Percentiles rank a stretch among this genome's conserved stretches.
Conservation (phyloP, 2,113 vertebrate species). For the Chamaetylas fuelleborni region DNA sequence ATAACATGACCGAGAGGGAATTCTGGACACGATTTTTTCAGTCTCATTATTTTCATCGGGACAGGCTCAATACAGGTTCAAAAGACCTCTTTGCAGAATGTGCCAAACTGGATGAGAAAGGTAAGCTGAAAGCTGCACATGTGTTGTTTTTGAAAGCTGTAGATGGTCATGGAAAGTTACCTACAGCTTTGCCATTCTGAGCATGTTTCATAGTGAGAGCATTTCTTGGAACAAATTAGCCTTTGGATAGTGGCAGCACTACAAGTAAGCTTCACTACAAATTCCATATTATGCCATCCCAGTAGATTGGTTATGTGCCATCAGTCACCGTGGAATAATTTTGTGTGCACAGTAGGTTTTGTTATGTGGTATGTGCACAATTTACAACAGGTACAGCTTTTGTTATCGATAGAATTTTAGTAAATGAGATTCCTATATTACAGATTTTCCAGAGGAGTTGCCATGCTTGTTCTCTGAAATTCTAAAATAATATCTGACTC, state of each 20-base stretch:
- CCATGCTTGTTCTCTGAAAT: not conserved
- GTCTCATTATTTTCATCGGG: conserved; percentile 98
- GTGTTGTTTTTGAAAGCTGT: not conserved
- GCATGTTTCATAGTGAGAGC: not conserved
- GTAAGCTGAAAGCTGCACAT: conserved; percentile 63
- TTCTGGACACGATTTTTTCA: conserved; percentile 99
- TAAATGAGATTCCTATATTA: not conserved
- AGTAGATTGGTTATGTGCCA: not conserved
- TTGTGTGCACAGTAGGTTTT: not conserved
- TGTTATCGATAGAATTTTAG: not conserved
- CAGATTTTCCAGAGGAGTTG: not conserved
- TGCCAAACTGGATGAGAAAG: conserved; percentile 96
- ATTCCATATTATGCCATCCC: not conserved
- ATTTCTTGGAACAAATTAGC: not conserved
- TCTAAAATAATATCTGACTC: not conserved
- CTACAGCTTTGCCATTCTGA: not conserved
- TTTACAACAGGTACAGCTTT: not conserved
- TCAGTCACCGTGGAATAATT: not conserved
- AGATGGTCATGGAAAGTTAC: not conserved
- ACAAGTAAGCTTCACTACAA: not conserved
- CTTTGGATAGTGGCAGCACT: not conserved
- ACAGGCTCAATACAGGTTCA: conserved; percentile 90
- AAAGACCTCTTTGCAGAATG: conserved; percentile 98
- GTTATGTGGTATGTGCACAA: not conserved
- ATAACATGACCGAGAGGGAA: conserved; percentile 94